These are phyloP conservation scores for Tenthredo amoena DNA, from an alignment of 2,888 invertebrate genomes.

Conservation along the genomic window DNA sequence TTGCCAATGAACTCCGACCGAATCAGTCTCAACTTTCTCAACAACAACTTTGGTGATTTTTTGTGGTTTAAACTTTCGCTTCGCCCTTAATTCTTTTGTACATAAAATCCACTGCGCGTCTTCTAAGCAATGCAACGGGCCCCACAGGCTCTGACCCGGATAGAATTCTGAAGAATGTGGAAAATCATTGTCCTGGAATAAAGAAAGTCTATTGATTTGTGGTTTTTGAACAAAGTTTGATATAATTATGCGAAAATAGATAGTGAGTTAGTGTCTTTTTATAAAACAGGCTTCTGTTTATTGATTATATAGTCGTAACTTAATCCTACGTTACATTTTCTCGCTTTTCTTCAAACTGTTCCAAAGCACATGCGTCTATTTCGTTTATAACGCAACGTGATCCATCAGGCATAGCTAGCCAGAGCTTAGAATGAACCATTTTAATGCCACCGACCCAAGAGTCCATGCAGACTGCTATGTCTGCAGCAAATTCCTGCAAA, in stretches of 20 bases:
- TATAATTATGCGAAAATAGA: neutral
- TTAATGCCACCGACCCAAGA: constrained; percentile 94
- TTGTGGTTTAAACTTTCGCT: constrained; percentile 75
- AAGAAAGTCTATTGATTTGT: constrained; percentile 13
- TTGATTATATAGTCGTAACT: neutral
- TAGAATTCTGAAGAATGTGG: constrained; percentile 82
- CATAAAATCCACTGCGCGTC: constrained; percentile 90
- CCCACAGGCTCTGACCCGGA: constrained; percentile 88
- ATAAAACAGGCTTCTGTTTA: neutral
- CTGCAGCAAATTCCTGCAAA: constrained; percentile 86
- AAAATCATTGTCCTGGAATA: constrained; percentile 80
- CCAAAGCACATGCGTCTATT: constrained; percentile 85
- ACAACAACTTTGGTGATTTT: constrained; percentile 83
- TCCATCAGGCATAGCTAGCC: constrained; percentile 84
- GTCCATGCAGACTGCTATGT: constrained; percentile 92
- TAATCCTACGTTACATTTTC: constrained; percentile 78
- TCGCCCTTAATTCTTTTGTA: constrained; percentile 86
- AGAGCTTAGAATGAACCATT: constrained; percentile 84
- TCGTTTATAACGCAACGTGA: constrained; percentile 84
- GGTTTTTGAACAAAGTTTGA: neutral
- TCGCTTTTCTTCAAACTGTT: constrained; percentile 86
- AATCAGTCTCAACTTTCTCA: constrained; percentile 89
- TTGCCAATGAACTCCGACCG: constrained; percentile 93
- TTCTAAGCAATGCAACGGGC: constrained; percentile 87
- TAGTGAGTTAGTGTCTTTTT: neutral